A percentile compares a stretch with the other conserved stretches of the same genome.
These are phyloP conservation scores for Aegotheles bennettii DNA, from an alignment of 2,113 vertebrate species.

Conservation along the genomic window DNA sequence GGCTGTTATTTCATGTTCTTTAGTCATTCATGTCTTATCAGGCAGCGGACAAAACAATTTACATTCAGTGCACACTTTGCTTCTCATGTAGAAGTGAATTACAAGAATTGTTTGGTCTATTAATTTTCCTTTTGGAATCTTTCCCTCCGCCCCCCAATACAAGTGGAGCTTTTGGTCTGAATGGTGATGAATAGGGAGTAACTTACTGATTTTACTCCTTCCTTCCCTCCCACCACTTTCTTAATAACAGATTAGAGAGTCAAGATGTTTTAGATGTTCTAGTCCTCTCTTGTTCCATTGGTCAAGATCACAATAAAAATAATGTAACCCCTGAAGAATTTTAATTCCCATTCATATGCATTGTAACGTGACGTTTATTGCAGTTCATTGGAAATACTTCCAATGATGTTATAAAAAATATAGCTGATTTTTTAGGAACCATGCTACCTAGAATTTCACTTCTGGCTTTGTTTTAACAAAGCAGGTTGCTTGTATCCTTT, in stretches of 20 bases:
- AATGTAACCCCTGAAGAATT: not conserved
- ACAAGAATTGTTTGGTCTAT: not conserved
- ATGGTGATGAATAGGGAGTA: not conserved
- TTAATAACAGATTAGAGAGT: not conserved
- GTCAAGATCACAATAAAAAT: not conserved
- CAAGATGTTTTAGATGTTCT: not conserved
- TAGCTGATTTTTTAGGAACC: not conserved
- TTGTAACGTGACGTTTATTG: not conserved
- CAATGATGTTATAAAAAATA: not conserved
- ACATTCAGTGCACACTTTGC: not conserved
- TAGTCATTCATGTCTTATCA: not conserved
- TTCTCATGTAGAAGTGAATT: not conserved
- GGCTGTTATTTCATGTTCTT: not conserved
- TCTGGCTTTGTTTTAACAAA: not conserved
- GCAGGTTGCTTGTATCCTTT: not conserved
- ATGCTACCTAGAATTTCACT: not conserved
- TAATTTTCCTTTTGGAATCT: not conserved
- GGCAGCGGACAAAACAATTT: not conserved
- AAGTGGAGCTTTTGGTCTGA: not conserved
- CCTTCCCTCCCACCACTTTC: not conserved
- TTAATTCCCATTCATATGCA: not conserved
- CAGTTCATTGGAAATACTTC: not conserved
- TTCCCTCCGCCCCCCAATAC: rapidly evolving
- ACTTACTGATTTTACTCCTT: not conserved
- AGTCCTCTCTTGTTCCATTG: not conserved